These are phyloP conservation scores for Setipinna tenuifilis DNA, from an alignment of 2,797 vertebrate genomes.

Conservation along the genomic window DNA sequence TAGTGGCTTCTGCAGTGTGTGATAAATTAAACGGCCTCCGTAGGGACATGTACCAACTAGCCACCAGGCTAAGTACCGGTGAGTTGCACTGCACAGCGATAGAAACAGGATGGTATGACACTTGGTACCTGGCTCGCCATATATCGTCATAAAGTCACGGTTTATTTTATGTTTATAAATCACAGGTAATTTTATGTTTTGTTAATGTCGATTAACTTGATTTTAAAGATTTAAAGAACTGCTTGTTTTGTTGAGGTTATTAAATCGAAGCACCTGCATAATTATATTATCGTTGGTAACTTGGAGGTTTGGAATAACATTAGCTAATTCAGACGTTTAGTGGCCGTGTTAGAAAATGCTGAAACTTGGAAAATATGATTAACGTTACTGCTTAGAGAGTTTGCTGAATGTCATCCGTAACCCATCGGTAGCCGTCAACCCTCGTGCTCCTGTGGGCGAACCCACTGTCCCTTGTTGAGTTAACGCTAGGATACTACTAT, in stretches of 20 bases:
- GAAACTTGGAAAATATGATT: not conserved
- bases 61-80: not conserved
- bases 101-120: not conserved
- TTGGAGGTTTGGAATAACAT: too few species aligned
- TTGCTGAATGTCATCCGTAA: not conserved
- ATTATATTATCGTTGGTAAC: too few species aligned
- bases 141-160: too few species aligned
- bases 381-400: not conserved
- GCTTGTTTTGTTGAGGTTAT: too few species aligned
- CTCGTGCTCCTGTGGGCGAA: not conserved
- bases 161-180: too few species aligned
- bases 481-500: not conserved
- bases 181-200: too few species aligned
- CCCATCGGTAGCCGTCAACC: not conserved
- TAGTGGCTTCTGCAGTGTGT: not conserved
- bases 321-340: too few species aligned
- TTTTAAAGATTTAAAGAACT: too few species aligned
- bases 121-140: not conserved
- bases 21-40: not conserved
- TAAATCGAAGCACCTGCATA: too few species aligned
- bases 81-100: not conserved
- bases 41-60: not conserved
- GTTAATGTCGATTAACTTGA: too few species aligned
- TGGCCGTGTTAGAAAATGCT: not conserved
- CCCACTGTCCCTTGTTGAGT: not conserved